Evolutionary conservation across 2,888 invertebrate species (phyloP).

Genomic region (Lasius fuliginosus): DNA sequence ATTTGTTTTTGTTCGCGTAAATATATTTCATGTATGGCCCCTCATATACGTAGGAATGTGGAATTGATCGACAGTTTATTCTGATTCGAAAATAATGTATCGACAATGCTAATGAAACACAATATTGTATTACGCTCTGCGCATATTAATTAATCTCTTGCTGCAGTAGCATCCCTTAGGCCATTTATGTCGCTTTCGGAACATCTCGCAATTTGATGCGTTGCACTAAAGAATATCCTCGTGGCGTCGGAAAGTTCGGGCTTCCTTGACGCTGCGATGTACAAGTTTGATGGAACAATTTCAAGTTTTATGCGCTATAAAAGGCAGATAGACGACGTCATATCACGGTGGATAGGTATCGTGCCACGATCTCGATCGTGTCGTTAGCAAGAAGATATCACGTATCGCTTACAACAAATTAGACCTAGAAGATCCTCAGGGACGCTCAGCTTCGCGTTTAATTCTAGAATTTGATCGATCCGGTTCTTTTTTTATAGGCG

Average conservation of each 20-base stretch:
- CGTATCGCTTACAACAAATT: slow-evolving; percentile 54
- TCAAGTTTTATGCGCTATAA: slow-evolving; percentile 57
- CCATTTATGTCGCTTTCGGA: slow-evolving; percentile 48
- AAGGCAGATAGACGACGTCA: slow-evolving; percentile 48
- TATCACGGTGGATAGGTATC: slow-evolving; percentile 27
- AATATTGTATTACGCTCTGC: slow-evolving; percentile 31
- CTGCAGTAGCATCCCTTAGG: slow-evolving; percentile 3
- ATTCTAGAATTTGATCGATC: not conserved
- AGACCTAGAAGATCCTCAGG: not conserved
- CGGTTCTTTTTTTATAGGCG: not conserved
- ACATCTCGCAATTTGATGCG: slow-evolving; percentile 58
- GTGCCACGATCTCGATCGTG: slow-evolving; percentile 64
- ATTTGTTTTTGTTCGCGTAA: slow-evolving; percentile 20
- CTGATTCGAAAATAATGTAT: slow-evolving; percentile 20
- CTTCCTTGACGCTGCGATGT: slow-evolving; percentile 43
- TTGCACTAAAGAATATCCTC: slow-evolving; percentile 39
- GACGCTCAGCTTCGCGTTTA: not conserved
- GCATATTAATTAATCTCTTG: slow-evolving; percentile 63
- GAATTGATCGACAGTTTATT: not conserved
- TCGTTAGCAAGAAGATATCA: slow-evolving; percentile 61
- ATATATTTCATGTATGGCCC: not conserved
- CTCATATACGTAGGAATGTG: no score
- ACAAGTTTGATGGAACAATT: slow-evolving; percentile 64
- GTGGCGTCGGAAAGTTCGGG: slow-evolving; percentile 52
- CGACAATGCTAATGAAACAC: slow-evolving; percentile 24